Evolutionary conservation across 2,888 invertebrate species (phyloP).

Genomic region (Nemapogon koenigi): DNA sequence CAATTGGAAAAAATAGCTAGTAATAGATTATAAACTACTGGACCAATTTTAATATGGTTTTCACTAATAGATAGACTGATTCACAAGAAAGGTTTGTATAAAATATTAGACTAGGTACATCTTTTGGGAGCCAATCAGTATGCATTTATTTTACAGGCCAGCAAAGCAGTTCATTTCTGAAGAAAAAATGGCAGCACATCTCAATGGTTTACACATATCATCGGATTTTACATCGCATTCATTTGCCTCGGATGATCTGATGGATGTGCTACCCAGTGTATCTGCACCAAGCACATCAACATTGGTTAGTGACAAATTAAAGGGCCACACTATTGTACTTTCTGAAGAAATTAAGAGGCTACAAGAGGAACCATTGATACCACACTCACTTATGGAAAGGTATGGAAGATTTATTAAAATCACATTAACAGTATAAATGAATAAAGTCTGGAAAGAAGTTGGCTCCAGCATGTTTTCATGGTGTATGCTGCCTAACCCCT

Average conservation of each 20-base stretch:
- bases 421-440: no score
- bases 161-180: slow-evolving; percentile 81
- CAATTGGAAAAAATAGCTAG: not conserved
- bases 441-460: no score
- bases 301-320: slow-evolving; percentile 30
- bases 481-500: no score
- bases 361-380: slow-evolving; percentile 70
- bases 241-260: slow-evolving; percentile 27
- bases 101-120: no score
- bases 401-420: no score
- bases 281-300: slow-evolving; percentile 21
- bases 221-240: slow-evolving; percentile 45
- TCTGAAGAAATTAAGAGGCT: slow-evolving; percentile 76
- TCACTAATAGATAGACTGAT: no score
- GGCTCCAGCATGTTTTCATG: no score
- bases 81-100: no score
- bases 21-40: no score
- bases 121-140: no score
- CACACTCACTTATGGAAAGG: slow-evolving; percentile 69
- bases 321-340: slow-evolving; percentile 64
- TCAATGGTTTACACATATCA: slow-evolving; percentile 77
- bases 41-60: no score
- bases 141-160: slow-evolving; percentile 40
- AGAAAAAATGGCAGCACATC: slow-evolving; percentile 84
- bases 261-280: slow-evolving; percentile 35